A percentile compares a stretch with the other conserved stretches of the same genome.
phyloP scores from a whole-genome alignment of 2,797 vertebrate species.

The Halcyon leucocephala region DNA sequence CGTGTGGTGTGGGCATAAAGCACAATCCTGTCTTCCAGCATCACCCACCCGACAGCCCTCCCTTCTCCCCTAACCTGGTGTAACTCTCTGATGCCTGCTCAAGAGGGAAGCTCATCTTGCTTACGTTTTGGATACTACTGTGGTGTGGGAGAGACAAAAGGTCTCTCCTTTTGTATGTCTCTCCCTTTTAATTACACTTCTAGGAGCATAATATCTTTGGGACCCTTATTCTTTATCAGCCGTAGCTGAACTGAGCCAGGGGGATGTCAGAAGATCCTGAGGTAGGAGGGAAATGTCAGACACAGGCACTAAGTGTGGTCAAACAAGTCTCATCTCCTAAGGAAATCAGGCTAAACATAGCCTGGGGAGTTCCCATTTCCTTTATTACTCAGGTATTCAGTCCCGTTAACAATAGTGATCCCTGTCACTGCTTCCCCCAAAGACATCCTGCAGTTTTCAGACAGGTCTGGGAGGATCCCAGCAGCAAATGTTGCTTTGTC shows the following conservation, averaged over 20 bases:
- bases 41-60: not conserved
- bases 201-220: not conserved
- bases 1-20: not conserved
- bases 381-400: not conserved
- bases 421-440: not conserved
- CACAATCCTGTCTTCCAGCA: not conserved
- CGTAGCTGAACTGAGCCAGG: not conserved
- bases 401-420: not conserved
- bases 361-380: not conserved
- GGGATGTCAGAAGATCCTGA: not conserved
- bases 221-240: not conserved
- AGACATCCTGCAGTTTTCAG: not conserved
- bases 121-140: not conserved
- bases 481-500: not conserved
- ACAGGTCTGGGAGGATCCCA: not conserved
- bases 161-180: not conserved
- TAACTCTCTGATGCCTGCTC: not conserved
- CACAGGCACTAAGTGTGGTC: not conserved
- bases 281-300: not conserved
- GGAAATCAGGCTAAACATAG: slow-evolving; percentile 1
- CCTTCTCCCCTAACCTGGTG: not conserved
- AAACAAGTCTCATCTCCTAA: not conserved
- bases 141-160: not conserved
- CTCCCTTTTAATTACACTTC: not conserved
- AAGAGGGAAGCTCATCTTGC: not conserved